Evolutionary conservation across 2,113 vertebrate genomes (phyloP).

Genomic region (Manacus vitellinus): DNA sequence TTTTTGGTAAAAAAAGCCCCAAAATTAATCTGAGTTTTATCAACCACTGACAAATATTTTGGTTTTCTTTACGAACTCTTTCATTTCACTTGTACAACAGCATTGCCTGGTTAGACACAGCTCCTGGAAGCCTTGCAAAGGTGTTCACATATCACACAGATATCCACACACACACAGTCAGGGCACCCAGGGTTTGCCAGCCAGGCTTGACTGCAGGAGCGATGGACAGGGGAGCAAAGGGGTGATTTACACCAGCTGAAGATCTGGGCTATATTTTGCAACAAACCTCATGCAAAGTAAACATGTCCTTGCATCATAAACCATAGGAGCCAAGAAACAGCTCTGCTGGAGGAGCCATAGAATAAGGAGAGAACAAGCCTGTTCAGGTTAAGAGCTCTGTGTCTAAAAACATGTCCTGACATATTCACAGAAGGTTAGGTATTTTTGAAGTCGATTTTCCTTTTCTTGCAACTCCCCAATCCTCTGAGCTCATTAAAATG

Average conservation of each 20-base stretch:
- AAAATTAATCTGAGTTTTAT: neutral
- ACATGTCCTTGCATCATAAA: constrained; percentile 19
- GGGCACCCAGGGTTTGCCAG: neutral
- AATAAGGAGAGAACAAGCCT: constrained; percentile 22
- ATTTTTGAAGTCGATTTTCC: constrained; percentile 25
- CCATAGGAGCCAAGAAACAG: constrained; percentile 16
- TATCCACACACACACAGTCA: neutral
- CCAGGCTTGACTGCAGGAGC: neutral
- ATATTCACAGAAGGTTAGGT: neutral
- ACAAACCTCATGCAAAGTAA: neutral
- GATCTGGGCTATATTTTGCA: neutral
- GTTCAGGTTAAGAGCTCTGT: constrained; percentile 5
- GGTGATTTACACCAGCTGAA: neutral
- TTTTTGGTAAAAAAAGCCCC: neutral
- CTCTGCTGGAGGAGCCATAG: constrained; percentile 1
- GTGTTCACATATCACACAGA: neutral
- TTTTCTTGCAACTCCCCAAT: constrained; percentile 16
- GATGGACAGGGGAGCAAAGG: neutral
- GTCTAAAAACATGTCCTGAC: constrained; percentile 29
- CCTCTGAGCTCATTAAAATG: constrained; percentile 38
- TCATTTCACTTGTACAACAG: neutral
- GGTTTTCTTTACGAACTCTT: neutral
- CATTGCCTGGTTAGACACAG: neutral
- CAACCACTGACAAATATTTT: neutral
- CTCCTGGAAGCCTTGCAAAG: neutral